Evolutionary conservation across 2,888 invertebrate genomes (phyloP), one percentile per base, ranked within the genome.

Genomic region (Rhorus exstirpatorius): DNA sequence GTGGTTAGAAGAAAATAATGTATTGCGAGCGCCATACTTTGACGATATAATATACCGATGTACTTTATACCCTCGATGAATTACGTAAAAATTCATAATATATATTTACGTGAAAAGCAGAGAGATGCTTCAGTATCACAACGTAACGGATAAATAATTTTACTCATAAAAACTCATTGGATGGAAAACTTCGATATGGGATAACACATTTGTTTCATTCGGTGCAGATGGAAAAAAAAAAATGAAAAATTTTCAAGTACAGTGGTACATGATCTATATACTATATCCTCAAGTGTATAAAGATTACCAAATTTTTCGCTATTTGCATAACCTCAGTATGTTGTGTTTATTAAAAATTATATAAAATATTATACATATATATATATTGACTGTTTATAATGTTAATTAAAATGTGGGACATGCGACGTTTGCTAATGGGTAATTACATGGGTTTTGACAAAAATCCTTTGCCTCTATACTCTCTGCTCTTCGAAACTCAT

Each of bases 191-290:
- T 12, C 38, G 41, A 35, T 31, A 74, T 61, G 17, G 68, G 74
- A 53, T 38, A 55, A 65, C 68, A 72, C 44, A 68, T 72, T 70
- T 21, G 44, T 68, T 68, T 6, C 35, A 24, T 61, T 77, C 67
- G 55, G 55, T 70, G 58, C 70, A 55, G 74, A 70, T 58, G n/a
- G n/a, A n/a, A 44, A 17, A 55, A 60, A 44, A 58, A 3, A 3
- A 6, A 31, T 72, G 60, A 35, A 70, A 75, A 53, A 53, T 79
- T 79, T 74, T 53, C 12, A 12, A 44, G 46, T 63, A 65, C 12
- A 7, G 6, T 31, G 6, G 31, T 31, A 31, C 6, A 31, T 31
- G 6, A 31, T 31, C 2, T 3, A 55, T 55, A 35, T 14, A 41
- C 35, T 55, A 63, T n/a, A 12, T 61, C n/a, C n/a, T n/a, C n/a